Conservation (phyloP, 2,113 vertebrate species). For the Rynchops niger region DNA sequence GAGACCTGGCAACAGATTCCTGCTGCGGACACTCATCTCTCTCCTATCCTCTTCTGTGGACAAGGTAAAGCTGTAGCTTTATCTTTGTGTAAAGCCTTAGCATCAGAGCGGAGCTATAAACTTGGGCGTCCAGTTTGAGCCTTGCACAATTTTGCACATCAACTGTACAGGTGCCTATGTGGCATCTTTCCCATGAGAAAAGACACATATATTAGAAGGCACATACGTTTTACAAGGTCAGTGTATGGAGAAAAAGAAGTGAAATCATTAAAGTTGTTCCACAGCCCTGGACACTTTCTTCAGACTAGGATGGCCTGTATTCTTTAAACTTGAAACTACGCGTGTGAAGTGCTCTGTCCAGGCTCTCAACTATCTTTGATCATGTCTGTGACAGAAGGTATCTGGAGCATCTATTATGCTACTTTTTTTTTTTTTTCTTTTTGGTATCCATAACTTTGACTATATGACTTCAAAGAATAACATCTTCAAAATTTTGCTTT, state of each 20-base stretch:
- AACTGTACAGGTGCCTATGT: background rate
- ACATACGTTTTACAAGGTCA: background rate
- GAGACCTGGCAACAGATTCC: slow-evolving; percentile 59
- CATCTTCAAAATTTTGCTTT: background rate
- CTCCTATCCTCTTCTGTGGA: slow-evolving; percentile 78
- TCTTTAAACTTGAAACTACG: background rate
- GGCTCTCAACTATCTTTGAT: background rate
- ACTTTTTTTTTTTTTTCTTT: background rate
- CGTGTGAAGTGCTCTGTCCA: background rate
- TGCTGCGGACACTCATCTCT: slow-evolving; percentile 74
- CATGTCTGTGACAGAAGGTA: background rate
- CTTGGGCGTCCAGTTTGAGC: background rate
- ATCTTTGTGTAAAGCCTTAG: background rate
- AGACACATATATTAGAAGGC: background rate
- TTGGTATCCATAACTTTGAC: background rate
- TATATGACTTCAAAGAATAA: background rate
- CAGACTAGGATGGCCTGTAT: background rate
- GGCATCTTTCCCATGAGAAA: background rate
- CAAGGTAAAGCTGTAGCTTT: slow-evolving; percentile 71
- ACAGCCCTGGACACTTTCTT: background rate
- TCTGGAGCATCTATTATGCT: background rate
- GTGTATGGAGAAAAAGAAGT: background rate
- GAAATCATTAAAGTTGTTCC: background rate
- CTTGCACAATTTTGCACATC: background rate
- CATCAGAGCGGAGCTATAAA: background rate